Percentiles rank a stretch among this genome's conserved stretches.
Conservation (phyloP, 2,888 invertebrate species). For the Oscheius sp. region DNA sequence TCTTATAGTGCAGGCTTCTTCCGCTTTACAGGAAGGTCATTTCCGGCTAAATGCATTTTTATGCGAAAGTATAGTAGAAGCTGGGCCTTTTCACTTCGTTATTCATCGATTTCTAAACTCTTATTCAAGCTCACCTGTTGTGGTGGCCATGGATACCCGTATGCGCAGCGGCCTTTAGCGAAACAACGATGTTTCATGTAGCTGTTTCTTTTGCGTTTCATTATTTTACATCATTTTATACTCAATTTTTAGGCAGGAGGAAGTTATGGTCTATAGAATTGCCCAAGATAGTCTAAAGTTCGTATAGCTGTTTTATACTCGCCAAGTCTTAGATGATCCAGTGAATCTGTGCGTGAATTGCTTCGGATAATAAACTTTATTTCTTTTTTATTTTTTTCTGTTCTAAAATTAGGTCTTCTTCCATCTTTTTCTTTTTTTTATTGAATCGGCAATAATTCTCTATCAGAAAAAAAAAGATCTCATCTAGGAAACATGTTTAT, state of each 20-base stretch:
- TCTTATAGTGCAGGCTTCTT: not conserved
- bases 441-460: not conserved
- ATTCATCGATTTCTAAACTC: constrained; percentile 11
- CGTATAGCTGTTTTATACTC: not conserved
- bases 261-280: constrained; percentile 19
- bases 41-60: not conserved
- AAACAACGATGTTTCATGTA: not conserved
- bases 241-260: constrained; percentile 37
- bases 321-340: constrained; percentile 16
- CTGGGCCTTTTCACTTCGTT: not conserved
- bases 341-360: constrained; percentile 1
- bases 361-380: constrained; percentile 18
- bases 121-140: constrained; percentile 19
- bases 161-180: not conserved
- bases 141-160: constrained; percentile 22
- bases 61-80: not conserved
- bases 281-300: constrained; percentile 6
- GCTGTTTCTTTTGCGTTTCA: not conserved
- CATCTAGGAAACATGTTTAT: constrained; percentile 11
- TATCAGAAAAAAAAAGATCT: not conserved
- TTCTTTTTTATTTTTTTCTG: not conserved
- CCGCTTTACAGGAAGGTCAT: constrained; percentile 2
- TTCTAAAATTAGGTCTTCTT: not conserved
- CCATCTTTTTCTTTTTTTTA: not conserved
- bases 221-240: not conserved